phyloP scores from a whole-genome alignment of 2,113 vertebrate genomes.

The Epinephelus moara region DNA sequence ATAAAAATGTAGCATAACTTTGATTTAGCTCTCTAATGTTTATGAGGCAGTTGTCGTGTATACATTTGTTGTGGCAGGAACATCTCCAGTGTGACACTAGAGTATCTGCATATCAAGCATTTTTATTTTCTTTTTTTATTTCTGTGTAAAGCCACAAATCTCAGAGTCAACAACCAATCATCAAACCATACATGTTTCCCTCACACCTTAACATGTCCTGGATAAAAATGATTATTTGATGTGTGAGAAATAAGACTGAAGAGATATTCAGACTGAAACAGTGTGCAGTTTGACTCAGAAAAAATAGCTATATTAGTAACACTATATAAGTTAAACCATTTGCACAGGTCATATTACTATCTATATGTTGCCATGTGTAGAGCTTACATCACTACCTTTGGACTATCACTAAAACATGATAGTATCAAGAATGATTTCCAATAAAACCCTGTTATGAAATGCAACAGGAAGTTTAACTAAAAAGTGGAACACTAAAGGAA shows the following conservation, averaged over 20 bases:
- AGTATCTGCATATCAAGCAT: neutral
- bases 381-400: neutral
- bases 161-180: neutral
- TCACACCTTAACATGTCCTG: neutral
- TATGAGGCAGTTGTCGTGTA: neutral
- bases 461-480: neutral
- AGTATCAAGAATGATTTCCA: neutral
- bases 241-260: neutral
- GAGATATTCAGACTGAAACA: neutral
- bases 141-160: neutral
- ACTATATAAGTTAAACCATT: neutral
- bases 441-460: neutral
- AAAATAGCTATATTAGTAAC: no score
- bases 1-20: neutral
- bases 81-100: neutral
- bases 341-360: neutral
- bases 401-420: neutral
- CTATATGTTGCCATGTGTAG: neutral
- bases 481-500: conserved; percentile 8
- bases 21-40: neutral
- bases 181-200: neutral
- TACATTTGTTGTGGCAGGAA: neutral
- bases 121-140: neutral
- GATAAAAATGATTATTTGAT: neutral
- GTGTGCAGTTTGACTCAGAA: neutral